These are phyloP conservation scores for Heliconius hewitsoni DNA, from an alignment of 1,140 invertebrate species.

Conservation along the genomic window DNA sequence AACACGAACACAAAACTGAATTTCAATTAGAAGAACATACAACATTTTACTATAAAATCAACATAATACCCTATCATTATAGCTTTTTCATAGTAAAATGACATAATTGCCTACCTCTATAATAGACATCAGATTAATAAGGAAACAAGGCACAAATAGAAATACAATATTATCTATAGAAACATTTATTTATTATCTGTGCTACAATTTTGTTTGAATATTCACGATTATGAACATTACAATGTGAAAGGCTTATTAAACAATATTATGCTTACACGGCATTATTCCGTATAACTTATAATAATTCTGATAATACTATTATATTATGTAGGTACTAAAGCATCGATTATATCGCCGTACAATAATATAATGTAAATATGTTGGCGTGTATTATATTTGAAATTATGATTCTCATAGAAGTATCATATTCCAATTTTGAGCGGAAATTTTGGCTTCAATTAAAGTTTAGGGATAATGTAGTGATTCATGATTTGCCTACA, in stretches of 20 bases:
- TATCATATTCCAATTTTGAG: not conserved
- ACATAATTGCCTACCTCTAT: not conserved
- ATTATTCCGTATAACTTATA: slow-evolving; percentile 7
- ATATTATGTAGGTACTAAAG: not conserved
- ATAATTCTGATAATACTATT: not conserved
- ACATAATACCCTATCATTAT: not conserved
- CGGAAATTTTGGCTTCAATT: not conserved
- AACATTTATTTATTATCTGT: not conserved
- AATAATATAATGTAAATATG: not conserved
- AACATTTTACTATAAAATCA: not conserved
- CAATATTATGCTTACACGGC: not conserved
- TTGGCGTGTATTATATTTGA: not conserved
- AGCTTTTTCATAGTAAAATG: not conserved
- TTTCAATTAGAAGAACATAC: not conserved
- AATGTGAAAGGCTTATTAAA: not conserved
- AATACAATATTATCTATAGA: not conserved
- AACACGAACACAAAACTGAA: not conserved
- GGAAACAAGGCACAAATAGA: not conserved
- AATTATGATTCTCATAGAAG: too few species aligned
- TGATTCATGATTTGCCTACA: too few species aligned
- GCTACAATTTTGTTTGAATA: not conserved
- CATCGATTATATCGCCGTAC: not conserved
- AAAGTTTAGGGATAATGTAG: not conserved
- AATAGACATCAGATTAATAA: not conserved
- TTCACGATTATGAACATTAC: slow-evolving; percentile 3